These are phyloP conservation scores for Halictus rubicundus DNA, from an alignment of 1,140 invertebrate species.

Conservation along the genomic window DNA sequence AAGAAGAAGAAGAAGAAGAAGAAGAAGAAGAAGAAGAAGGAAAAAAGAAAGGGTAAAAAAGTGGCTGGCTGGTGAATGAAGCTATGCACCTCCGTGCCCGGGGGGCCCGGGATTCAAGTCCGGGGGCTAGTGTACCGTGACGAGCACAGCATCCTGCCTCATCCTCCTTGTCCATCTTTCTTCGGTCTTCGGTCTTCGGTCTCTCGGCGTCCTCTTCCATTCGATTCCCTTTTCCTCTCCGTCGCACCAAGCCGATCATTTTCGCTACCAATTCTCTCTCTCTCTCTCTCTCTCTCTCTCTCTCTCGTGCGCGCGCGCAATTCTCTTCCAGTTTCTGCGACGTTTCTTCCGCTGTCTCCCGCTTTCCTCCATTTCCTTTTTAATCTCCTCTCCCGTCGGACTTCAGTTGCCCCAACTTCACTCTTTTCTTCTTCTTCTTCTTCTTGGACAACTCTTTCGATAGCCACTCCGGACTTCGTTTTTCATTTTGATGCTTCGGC, in stretches of 20 bases:
- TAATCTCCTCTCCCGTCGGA: neutral
- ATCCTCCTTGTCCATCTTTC: conserved; percentile 27
- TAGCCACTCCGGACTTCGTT: no score
- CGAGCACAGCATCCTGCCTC: conserved; percentile 72
- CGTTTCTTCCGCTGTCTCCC: neutral
- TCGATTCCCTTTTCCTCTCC: conserved; percentile 17
- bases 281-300: no score
- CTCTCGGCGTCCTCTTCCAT: conserved; percentile 15
- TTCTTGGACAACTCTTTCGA: no score
- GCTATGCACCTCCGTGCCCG: conserved; percentile 65
- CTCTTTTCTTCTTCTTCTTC: neutral
- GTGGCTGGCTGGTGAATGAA: conserved; percentile 56
- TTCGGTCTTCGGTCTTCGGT: neutral
- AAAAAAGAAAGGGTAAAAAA: conserved; percentile 41
- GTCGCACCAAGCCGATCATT: neutral
- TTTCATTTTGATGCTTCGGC: no score
- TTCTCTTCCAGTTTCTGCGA: conserved; percentile 49
- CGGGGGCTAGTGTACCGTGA: conserved; percentile 77
- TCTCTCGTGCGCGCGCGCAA: no score
- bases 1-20: conserved; percentile 20
- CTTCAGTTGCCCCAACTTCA: neutral
- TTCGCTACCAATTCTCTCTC: neutral
- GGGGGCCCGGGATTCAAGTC: conserved; percentile 74
- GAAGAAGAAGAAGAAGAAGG: conserved; percentile 18
- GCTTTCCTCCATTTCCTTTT: neutral